Base-by-base conservation (phyloP, 2,797 vertebrate species). In the Micromesistius poutassou region DNA sequence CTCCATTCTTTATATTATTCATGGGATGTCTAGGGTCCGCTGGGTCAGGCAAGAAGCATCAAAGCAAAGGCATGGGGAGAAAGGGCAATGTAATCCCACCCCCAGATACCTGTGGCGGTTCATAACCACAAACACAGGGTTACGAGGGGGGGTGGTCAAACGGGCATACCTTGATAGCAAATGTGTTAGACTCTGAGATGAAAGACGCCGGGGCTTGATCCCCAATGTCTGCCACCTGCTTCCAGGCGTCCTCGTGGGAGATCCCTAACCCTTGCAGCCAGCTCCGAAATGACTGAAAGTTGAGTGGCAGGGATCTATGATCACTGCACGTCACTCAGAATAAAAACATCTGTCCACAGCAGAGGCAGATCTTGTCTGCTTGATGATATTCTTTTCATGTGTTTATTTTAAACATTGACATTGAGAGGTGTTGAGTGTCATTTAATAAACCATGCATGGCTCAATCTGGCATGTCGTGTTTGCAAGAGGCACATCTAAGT, bases 1-100 rank as follows among this genome's bases (percentile, higher is more conserved):
- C 13, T 42, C 40, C 40, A 42, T 42, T 42, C 14, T 77, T 84
- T 83, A 73, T 76, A 78, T 84, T 81, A 84, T 82, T 76, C 66
- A 82, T 80, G 30, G 75, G 83, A 82, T 76, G 33, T 72, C 72
- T 74, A 50, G 40, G 62, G 42, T 75, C 72, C 71, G 19, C 80
- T 14, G 28, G 80, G 77, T 83, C 82, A 83, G 71, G 72, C 72
- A 84, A 82, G 76, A 76, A 46, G 13, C 42, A 16, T 77, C 74
- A 73, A 42, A 79, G 74, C 30, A 83, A 76, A 62, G 40, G 30
- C 36, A 79, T 83, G 73, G 70, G 62, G 14, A 76, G 25, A 73
- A 71, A 36, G 66, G 14, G 19, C n/a, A 81, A 12, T 80, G 28
- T 79, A 78, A 78, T 79, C 7, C 12, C 12, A 9, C 80, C 62